Conservation (phyloP, 2,113 vertebrate genomes). For the Patagioenas fasciata region DNA sequence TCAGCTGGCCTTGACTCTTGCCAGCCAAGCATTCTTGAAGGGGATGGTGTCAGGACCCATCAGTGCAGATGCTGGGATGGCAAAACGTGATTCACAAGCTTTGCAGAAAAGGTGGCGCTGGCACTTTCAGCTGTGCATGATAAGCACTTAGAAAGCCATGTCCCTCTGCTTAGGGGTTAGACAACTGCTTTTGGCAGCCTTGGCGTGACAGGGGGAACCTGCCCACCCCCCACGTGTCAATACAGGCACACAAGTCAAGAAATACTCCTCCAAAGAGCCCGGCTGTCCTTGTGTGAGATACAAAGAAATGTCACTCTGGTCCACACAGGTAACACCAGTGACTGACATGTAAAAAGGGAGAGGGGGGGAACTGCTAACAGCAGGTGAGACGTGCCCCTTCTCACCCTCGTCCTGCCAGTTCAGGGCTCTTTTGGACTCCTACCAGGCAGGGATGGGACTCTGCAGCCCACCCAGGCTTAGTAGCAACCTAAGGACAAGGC, state of each 20-base stretch:
- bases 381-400: background rate
- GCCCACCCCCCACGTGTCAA: background rate
- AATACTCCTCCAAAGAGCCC: background rate
- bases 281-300: background rate
- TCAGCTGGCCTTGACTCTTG: background rate
- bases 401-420: background rate
- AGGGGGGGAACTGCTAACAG: background rate
- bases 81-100: background rate
- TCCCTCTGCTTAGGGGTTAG: background rate
- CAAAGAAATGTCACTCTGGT: background rate
- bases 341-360: accelerated
- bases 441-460: background rate
- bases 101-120: background rate
- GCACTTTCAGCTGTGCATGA: background rate
- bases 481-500: background rate
- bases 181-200: background rate
- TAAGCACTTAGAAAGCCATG: background rate
- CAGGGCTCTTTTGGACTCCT: background rate
- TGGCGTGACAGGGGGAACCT: background rate
- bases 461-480: background rate
- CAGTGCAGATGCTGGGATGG: background rate
- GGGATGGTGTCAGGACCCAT: background rate
- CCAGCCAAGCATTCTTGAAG: background rate
- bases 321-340: background rate
- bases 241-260: background rate